Conservation (phyloP, 2,888 invertebrate species). For the Callyntrura guangdongensis region DNA sequence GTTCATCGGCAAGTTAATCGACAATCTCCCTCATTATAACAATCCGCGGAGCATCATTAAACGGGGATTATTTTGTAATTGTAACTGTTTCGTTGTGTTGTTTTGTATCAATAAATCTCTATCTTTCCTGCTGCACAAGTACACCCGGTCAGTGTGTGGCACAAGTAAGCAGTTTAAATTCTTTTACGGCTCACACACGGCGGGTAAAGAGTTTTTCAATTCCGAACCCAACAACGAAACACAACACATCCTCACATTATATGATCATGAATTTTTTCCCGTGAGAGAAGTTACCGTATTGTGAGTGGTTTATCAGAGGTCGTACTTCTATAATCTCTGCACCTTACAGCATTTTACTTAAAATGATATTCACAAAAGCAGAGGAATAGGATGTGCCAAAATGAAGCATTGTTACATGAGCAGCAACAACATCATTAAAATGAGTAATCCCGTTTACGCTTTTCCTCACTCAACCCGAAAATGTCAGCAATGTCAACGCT, state of each 20-base stretch:
- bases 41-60: constrained; percentile 20
- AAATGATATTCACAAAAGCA: neutral
- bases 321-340: too few relatives aligned
- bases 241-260: neutral
- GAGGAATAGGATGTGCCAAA: neutral
- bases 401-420: neutral
- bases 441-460: neutral
- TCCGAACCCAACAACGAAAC: neutral
- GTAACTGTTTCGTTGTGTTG: constrained; percentile 43
- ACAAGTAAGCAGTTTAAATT: neutral
- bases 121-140: neutral
- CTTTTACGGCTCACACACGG: neutral
- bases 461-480: neutral
- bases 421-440: constrained; percentile 10
- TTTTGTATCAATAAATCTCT: constrained; percentile 25
- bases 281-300: too few relatives aligned
- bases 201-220: neutral
- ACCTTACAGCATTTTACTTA: neutral
- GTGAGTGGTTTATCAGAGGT: neutral
- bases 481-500: neutral
- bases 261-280: neutral
- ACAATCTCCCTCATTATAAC: neutral
- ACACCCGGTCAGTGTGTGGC: neutral
- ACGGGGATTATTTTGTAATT: constrained; percentile 17
- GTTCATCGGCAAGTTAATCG: constrained; percentile 43